These are phyloP conservation scores for Cosmia pyralina DNA, from an alignment of 2,888 invertebrate species.

Conservation along the genomic window DNA sequence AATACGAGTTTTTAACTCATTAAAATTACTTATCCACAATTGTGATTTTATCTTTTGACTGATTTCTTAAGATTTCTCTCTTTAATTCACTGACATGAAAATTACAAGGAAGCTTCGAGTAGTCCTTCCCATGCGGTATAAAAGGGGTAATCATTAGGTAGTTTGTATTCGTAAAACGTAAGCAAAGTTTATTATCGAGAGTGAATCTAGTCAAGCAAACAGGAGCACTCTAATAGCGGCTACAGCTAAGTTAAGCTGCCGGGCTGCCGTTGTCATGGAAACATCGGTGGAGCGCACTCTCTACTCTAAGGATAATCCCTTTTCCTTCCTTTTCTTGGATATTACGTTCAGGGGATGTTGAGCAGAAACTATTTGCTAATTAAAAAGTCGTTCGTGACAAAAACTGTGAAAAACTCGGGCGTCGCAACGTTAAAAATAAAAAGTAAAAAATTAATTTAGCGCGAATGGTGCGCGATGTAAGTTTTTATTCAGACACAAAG, in stretches of 20 bases:
- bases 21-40: not conserved
- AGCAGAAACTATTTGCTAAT: slow-evolving; percentile 52
- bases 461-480: slow-evolving; percentile 10
- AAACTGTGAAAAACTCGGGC: slow-evolving; percentile 29
- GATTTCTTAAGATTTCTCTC: not conserved
- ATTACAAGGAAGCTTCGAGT: not conserved
- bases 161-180: not conserved
- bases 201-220: slow-evolving; percentile 7
- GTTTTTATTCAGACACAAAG: slow-evolving; percentile 32
- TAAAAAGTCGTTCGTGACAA: slow-evolving; percentile 39
- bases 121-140: not conserved
- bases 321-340: slow-evolving; percentile 31
- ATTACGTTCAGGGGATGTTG: slow-evolving; percentile 15
- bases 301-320: slow-evolving; percentile 43
- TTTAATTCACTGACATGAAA: not conserved
- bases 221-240: not conserved
- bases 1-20: too few species aligned
- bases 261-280: slow-evolving; percentile 29
- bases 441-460: slow-evolving; percentile 22
- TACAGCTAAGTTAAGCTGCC: not conserved
- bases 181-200: slow-evolving; percentile 5
- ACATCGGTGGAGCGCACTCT: slow-evolving; percentile 25
- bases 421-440: slow-evolving; percentile 20
- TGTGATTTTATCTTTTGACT: not conserved
- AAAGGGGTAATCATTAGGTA: not conserved